Base-by-base conservation (phyloP, 2,113 vertebrate species). In the Halichoerus grypus region DNA sequence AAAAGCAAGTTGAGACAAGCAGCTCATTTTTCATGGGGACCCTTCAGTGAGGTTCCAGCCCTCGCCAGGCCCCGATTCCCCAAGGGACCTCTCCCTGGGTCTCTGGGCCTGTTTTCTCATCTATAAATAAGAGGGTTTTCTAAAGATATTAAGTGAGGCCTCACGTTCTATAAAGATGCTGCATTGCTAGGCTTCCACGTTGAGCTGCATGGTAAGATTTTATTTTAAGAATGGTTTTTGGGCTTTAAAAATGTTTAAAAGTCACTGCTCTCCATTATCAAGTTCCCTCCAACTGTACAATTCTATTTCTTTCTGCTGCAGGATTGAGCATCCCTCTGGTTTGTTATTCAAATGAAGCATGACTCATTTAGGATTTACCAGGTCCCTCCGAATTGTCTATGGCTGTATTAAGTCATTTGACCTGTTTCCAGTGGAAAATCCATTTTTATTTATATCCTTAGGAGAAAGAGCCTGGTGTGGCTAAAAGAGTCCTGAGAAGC, bases 401-500 rank as follows among this genome's bases (percentile, higher is more conserved):
- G 61, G 42, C n/a, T 88, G 6, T 84, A 95, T 87, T 77, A 96
- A 98, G 92, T 95, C 92, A 36, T 93, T 95, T 95, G 92, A 90
- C 93, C 71, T 65, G 49, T 53, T 93, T 94, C 36, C n/a, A 91
- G 61, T 33, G 84, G 87, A 79, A 96, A 93, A 96, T 92, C 84
- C 92, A 95, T 97, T 95, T 97, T 92, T 88, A 98, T 95, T 90
- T 96, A 69, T 71, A 72, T 89, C 80, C 80, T 80, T 83, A 31
- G 57, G 42, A 87, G 57, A 86, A 88, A 92, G 33, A 84, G 65
- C 57, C 81, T 77, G 15, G 69, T 79, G 57, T 5, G 9, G 26
- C 93, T 91, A 69, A 80, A 72, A 91, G 65, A 69, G n/a, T 67
- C 91, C 77, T 67, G 59, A 61, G 86, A 69, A 95, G 77, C 77